Base-by-base conservation (phyloP, 2,797 vertebrate species). In the Chromobotia macracanthus region DNA sequence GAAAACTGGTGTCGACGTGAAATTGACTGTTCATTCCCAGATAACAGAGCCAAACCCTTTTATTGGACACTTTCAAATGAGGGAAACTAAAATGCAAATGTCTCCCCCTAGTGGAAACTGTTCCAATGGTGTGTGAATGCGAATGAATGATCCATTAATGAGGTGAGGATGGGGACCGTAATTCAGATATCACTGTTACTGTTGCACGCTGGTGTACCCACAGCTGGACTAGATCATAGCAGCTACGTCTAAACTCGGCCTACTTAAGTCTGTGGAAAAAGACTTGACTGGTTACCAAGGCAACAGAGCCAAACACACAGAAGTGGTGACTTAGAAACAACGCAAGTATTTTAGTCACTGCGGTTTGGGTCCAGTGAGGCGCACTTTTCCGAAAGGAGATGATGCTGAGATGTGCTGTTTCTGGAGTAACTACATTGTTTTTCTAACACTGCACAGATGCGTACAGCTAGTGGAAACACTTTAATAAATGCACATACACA, bases 41-140 rank as follows among this genome's bases (percentile, higher is more conserved):
- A 58, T 25, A 13, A 58, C 56, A 23, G 8, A 21, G 7, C 11
- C 12, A 7, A 18, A 23, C 8, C 0, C 7, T 15, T 61, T 19
- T 61, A 15, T 51, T 41, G 13, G 28, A 23, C 5, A 56, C 16
- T 41, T 75, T 66, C 15, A 44, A 28, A 21, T 0, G 2, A 12
- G 2, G 12, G 3, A 23, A 41, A 48, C 44, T 13, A 23, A 25
- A 4, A 15, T 8, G 25, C 0, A 78, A 74, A 44, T 91, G 91
- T 88, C 92, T 88, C 92, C 92, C 89, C 87, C 92, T 91, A 38
- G 84, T 90, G 92, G 75, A 66, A 11, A 56, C 46, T 19, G 21
- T n/a, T 38, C n/a, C 41, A 18, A 0, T 12, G n/a, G 16, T 5
- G 9, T 5, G 12, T 15, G 19, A 10, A 44, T 28, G 12, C 31